Evolutionary conservation across 2,113 vertebrate genomes (phyloP), one percentile per base, ranked within the genome.

Genomic region (Mohoua ochrocephala): DNA sequence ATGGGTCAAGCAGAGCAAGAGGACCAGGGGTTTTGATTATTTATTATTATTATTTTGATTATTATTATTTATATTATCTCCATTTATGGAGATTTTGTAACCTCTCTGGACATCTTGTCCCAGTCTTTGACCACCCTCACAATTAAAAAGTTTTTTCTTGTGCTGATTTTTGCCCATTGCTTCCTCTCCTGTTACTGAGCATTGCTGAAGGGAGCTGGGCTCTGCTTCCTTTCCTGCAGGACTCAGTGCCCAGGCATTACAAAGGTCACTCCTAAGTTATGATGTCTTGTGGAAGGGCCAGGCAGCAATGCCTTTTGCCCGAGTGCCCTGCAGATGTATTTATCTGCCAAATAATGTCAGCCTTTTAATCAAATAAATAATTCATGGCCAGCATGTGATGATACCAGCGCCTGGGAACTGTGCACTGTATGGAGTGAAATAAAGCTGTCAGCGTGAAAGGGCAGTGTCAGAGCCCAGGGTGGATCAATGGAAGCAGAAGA

Each of bases 331-430:
- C 33, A 77, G 91, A 77, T 79, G 30, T 67, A 54, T 94, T 93
- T 89, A 70, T 94, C 90, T 97, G 93, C 89, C 95, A 92, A 82
- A 76, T 78, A 96, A 93, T 95, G 69, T 90, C 91, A 95, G 74
- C 28, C 70, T 97, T 97, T 97, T 96, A 97, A 97, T 97, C 85
- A 97, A 97, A 91, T 95, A 77, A 95, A 94, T 94, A 81, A 96
- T 93, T 96, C 75, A 96, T 3, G 4, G 37, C 41, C 5, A 17
- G 67, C 21, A 41, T 87, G 89, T 84, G 88, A 87, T 90, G 57
- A 92, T 91, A 73, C n/a, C 69, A 61, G 31, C 1, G 30, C 87
- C 70, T 92, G 79, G 90, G 82, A 69, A 42, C 6, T 54, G 47
- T 42, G 70, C 83, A 49, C 47, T 74, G 49, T 15, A 23, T 35